phyloP scores from a whole-genome alignment of 2,113 vertebrate species.

The Sturnus vulgaris region DNA sequence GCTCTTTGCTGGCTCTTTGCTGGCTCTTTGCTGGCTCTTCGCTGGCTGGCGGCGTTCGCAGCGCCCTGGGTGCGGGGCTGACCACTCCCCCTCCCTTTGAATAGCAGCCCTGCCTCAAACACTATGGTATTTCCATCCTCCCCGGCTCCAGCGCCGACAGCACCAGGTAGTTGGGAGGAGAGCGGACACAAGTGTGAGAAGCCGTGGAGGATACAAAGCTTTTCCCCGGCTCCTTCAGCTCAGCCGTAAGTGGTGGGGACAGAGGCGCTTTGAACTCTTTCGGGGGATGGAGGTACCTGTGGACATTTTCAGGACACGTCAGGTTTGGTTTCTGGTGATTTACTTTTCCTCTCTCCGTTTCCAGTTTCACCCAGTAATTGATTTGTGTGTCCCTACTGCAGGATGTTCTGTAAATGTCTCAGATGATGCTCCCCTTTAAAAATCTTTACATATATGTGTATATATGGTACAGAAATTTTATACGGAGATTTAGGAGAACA shows the following conservation, averaged over 20 bases:
- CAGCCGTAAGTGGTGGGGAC: slow-evolving; percentile 63
- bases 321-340: neutral
- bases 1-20: too few relatives aligned
- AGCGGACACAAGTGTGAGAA: slow-evolving; percentile 36
- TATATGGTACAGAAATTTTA: neutral
- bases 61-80: slow-evolving; percentile 42
- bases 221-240: slow-evolving; percentile 26
- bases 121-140: slow-evolving; percentile 84
- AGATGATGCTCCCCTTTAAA: neutral
- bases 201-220: slow-evolving; percentile 34
- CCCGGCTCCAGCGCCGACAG: slow-evolving; percentile 65
- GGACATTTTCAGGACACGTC: neutral
- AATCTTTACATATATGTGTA: neutral
- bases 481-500: neutral
- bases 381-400: neutral
- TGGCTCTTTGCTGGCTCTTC: neutral
- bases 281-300: neutral
- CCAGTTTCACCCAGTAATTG: neutral
- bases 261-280: slow-evolving; percentile 4
- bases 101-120: slow-evolving; percentile 82
- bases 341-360: neutral
- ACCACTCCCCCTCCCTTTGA: slow-evolving; percentile 78
- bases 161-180: slow-evolving; percentile 72
- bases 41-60: neutral
- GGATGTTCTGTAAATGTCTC: neutral